Evolutionary conservation across 2,888 invertebrate genomes (phyloP), one percentile per base, ranked within the genome.

Genomic region (Campoplex capitator): DNA sequence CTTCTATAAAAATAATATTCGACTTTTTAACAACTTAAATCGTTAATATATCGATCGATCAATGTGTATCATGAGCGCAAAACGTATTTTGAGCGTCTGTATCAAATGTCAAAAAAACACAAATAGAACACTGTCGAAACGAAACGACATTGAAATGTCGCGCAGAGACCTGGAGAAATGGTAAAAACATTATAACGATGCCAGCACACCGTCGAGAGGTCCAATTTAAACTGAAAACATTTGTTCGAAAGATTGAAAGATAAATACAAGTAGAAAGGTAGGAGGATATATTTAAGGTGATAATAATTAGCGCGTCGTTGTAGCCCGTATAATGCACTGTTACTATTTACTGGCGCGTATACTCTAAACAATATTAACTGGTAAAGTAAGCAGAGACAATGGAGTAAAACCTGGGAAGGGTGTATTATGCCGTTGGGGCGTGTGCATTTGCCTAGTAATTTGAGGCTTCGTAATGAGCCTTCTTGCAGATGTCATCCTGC

Each of bases 391-490:
- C 58, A 83, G 79, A 86, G 79, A 86, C 84, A 81, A 85, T 80
- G 67, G 70, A 62, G 13, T 51, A 13, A 42, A 51, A 62, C 42
- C 75, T 74, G 16, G n/a, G 1, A 6, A 58, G 13, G 48, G 16
- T 35, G 35, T 58, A 56, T 45, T 38, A 65, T 42, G 51, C 51
- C 51, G 45, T 73, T n/a, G 23, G 23, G 73, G 48, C 70, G 74
- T 83, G 74, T 83, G 70, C 62, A 78, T 79, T 83, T 75, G 67
- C 62, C 76, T 62, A 79, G 71, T 83, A 83, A 83, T 86, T 83
- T 83, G 79, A 86, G 86, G 83, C 32, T 70, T 70, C 56, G 79
- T 86, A 86, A 86, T 80, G 83, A 86, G 86, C 83, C 38, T 58
- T 38, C 73, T 75, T 54, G 35, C 68, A 70, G 45, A 70, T 76